A percentile compares a stretch with the other conserved stretches of the same genome.
Evolutionary conservation across 2,113 vertebrate species (phyloP).

Genomic region (Indicator maculatus): DNA sequence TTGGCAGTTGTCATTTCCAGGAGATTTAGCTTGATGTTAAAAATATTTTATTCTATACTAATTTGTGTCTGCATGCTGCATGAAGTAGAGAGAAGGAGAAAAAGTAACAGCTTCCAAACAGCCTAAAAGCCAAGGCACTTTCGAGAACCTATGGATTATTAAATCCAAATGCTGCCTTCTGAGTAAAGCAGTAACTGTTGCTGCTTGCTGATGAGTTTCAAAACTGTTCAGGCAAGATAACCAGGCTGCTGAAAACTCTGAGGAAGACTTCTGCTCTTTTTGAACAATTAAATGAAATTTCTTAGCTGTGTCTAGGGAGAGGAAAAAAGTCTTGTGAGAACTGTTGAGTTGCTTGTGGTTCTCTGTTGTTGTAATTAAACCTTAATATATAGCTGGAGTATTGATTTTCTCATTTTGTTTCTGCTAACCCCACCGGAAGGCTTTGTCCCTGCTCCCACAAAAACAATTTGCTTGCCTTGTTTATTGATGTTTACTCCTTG

Average conservation of each 20-base stretch:
- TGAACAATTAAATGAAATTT: neutral
- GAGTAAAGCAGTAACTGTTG: neutral
- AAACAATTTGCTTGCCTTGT: neutral
- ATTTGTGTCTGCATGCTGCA: neutral
- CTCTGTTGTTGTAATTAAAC: constrained; percentile 39
- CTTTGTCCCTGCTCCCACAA: neutral
- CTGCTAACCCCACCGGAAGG: neutral
- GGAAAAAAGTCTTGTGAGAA: neutral
- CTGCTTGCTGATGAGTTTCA: constrained; percentile 42
- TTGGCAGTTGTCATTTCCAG: constrained; percentile 7
- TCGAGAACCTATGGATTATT: neutral
- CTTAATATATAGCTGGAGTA: neutral
- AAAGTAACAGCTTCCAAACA: neutral
- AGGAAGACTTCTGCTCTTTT: constrained; percentile 2
- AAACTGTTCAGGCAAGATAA: constrained; percentile 48
- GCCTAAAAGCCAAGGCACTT: neutral
- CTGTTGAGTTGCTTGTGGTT: neutral
- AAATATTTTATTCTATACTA: neutral
- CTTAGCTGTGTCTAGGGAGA: neutral
- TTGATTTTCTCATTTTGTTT: constrained; percentile 8
- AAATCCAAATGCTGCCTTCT: neutral
- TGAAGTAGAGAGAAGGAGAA: neutral
- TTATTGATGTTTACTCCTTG: constrained; percentile 17
- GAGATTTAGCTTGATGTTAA: neutral
- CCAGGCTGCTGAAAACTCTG: constrained; percentile 20